phyloP scores from a whole-genome alignment of 2,797 vertebrate genomes.

The Poecilia wingei region DNA sequence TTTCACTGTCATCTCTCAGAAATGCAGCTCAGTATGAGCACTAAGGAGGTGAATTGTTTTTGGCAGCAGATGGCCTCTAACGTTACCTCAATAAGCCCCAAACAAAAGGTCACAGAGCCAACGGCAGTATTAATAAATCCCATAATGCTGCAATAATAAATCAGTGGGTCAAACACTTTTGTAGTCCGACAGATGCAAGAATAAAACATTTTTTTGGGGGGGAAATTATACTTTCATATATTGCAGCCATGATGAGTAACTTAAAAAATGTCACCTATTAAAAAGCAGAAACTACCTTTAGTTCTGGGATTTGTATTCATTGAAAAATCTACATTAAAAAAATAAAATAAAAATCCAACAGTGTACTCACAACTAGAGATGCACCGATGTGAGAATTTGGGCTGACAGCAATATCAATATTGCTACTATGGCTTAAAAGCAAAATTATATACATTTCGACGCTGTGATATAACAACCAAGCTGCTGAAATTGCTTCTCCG shows the following conservation, averaged over 20 bases:
- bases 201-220: background rate
- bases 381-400: background rate
- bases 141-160: conserved; percentile 67
- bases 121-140: conserved; percentile 65
- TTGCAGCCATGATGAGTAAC: background rate
- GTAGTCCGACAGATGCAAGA: conserved; percentile 29
- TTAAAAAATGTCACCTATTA: background rate
- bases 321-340: background rate
- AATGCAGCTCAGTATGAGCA: conserved; percentile 35
- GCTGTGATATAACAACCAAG: background rate
- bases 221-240: background rate
- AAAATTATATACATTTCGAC: background rate
- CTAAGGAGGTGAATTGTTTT: conserved; percentile 46
- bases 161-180: conserved; percentile 60
- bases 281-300: background rate
- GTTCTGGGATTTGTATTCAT: background rate
- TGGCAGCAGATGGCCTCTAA: conserved; percentile 56
- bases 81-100: conserved; percentile 56
- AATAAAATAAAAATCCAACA: background rate
- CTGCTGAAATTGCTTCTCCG: background rate
- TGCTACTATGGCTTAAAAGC: background rate
- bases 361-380: background rate
- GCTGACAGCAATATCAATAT: background rate
- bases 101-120: conserved; percentile 67
- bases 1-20: conserved; percentile 58